Evolutionary conservation across 1,140 invertebrate species (phyloP).

Genomic region (Eufriesea mexicana): DNA sequence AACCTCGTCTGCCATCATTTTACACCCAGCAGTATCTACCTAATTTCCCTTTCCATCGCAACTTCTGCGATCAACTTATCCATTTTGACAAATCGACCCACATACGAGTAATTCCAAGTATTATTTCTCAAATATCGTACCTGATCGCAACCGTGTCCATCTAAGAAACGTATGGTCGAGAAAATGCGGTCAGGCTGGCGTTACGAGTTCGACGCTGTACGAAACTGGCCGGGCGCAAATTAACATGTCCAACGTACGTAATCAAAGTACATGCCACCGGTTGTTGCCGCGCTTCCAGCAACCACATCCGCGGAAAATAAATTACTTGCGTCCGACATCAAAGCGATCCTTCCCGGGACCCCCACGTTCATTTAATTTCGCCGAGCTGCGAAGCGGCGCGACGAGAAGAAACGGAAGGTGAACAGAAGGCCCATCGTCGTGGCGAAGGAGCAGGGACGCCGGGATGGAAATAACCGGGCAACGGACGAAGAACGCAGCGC

Average conservation of each 20-base stretch:
- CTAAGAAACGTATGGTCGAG: no score
- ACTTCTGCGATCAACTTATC: no score
- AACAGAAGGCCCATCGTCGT: no score
- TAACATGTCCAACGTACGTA: slow-evolving; percentile 58
- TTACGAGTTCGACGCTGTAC: background rate
- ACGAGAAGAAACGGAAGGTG: background rate
- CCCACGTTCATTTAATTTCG: slow-evolving; percentile 60
- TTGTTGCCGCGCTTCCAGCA: slow-evolving; percentile 34
- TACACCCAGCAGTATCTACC: no score
- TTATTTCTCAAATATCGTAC: no score
- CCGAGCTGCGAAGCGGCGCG: slow-evolving; percentile 22
- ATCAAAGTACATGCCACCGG: slow-evolving; percentile 55
- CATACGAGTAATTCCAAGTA: no score
- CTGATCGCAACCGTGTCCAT: no score
- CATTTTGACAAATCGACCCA: no score
- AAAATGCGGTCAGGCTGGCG: no score
- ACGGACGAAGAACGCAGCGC: background rate
- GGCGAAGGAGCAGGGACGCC: background rate
- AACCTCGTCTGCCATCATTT: no score
- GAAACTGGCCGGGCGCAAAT: slow-evolving; percentile 46
- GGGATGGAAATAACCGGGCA: background rate
- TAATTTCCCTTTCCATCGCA: no score
- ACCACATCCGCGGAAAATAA: slow-evolving; percentile 47
- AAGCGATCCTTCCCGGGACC: slow-evolving; percentile 33
- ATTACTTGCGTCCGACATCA: slow-evolving; percentile 61